Evolutionary conservation across 2,113 vertebrate species (phyloP), one percentile per base, ranked within the genome.

Genomic region (Heterochromis multidens): DNA sequence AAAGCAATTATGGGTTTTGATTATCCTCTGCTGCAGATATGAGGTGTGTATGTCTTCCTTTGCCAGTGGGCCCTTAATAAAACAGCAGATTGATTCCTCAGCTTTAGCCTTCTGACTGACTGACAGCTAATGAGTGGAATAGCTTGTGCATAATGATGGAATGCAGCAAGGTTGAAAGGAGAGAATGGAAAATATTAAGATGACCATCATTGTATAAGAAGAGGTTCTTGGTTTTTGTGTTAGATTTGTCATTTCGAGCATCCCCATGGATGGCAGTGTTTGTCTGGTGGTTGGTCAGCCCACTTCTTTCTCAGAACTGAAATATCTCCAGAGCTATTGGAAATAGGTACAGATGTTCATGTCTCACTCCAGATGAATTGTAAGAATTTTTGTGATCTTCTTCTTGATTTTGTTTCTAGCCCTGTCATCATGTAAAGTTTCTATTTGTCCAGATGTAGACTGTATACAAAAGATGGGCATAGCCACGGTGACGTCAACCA

Each of bases 1-100:
- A 95, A 96, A 95, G 94, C 95, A 94, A 96, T 96, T 95, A 95
- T 94, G 91, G 90, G 77, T 92, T 94, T 94, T 95, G 92, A 95
- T 95, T 95, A 94, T 95, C 93, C 90, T 92, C 91, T 61, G 81
- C 59, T 58, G 12, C 90, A 79, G 89, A 88, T 81, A 82, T 89
- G 85, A 79, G 82, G 60, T 93, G 87, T 92, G 49, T 61, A 63
- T 85, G 37, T 61, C 67, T 59, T 87, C 77, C 86, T 82, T 88
- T 85, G 90, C 91, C 92, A 46, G 74, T 86, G 87, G 92, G 92
- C 87, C 63, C 82, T 40, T 80, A 72, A 52, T 54, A 82, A 91
- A 78, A 90, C 76, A 87, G 89, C 81, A 90, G 88, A 94, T 92
- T 94, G 92, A 94, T 95, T 94, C 89, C 86, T 88, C 81, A 67